Conservation (phyloP, 2,113 vertebrate species). For the Holacanthus passer region DNA sequence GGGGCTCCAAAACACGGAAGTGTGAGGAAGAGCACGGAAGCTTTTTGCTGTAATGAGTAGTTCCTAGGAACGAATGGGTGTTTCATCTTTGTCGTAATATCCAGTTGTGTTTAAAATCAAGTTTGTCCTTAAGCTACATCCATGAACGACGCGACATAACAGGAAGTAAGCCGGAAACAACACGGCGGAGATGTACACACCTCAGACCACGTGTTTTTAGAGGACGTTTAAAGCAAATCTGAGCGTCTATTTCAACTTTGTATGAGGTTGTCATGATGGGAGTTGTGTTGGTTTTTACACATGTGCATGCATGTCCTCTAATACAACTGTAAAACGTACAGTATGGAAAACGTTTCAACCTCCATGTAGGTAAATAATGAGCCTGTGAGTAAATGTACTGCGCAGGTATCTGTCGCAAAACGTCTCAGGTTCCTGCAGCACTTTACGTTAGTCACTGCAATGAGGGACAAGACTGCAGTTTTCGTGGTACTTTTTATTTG, state of each 20-base stretch:
- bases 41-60: background rate
- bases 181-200: background rate
- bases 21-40: no score
- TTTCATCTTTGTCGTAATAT: constrained; percentile 5
- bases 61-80: background rate
- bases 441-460: constrained; percentile 70
- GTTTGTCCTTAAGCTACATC: background rate
- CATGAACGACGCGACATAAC: constrained; percentile 1
- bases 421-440: background rate
- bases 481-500: constrained; percentile 32
- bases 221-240: background rate
- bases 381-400: background rate
- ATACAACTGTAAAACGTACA: background rate
- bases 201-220: background rate
- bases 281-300: rapidly evolving
- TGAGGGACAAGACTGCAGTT: constrained; percentile 45
- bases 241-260: background rate
- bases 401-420: constrained; percentile 69
- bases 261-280: rapidly evolving
- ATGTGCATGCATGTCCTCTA: rapidly evolving
- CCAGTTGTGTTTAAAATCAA: no score
- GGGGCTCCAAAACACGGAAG: background rate
- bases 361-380: background rate
- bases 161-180: constrained; percentile 40
- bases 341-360: background rate